These are phyloP conservation scores for Podarcis lilfordi DNA, from an alignment of 2,797 vertebrate species.

Conservation along the genomic window DNA sequence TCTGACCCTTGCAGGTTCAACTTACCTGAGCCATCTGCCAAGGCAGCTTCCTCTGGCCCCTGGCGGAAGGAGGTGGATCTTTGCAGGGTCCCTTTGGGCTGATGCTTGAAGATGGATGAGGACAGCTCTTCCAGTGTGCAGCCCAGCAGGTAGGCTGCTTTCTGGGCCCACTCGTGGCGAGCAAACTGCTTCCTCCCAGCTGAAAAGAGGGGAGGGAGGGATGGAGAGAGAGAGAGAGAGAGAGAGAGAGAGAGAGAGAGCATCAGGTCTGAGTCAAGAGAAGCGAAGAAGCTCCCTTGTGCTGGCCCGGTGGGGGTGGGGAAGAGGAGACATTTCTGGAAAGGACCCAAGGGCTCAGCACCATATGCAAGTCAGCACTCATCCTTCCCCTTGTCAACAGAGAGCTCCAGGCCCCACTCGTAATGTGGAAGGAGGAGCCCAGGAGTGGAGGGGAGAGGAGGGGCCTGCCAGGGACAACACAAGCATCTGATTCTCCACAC, in stretches of 20 bases:
- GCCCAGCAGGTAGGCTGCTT: constrained; percentile 94
- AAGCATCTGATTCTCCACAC: too few relatives aligned
- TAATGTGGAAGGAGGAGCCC: background rate
- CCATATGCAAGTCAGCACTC: background rate
- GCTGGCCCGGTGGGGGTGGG: background rate
- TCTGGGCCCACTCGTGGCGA: constrained; percentile 97
- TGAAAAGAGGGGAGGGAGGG: constrained; percentile 56
- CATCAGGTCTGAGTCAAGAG: background rate
- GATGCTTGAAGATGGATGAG: constrained; percentile 94
- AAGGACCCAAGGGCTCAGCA: too few relatives aligned
- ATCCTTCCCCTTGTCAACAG: too few relatives aligned
- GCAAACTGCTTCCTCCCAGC: constrained; percentile 96
- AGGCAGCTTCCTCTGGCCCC: constrained; percentile 83
- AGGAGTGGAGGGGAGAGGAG: background rate
- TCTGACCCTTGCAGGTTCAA: accelerated
- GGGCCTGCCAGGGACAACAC: background rate
- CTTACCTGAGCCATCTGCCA: constrained; percentile 86
- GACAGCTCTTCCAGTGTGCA: constrained; percentile 95
- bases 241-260: background rate
- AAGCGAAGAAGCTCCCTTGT: too few relatives aligned
- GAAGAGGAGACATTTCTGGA: background rate
- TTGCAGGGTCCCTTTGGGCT: constrained; percentile 88
- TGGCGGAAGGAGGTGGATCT: constrained; percentile 94
- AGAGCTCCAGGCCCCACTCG: background rate
- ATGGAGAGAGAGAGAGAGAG: background rate